phyloP scores from a whole-genome alignment of 2,888 invertebrate species.

The Apamea monoglypha region DNA sequence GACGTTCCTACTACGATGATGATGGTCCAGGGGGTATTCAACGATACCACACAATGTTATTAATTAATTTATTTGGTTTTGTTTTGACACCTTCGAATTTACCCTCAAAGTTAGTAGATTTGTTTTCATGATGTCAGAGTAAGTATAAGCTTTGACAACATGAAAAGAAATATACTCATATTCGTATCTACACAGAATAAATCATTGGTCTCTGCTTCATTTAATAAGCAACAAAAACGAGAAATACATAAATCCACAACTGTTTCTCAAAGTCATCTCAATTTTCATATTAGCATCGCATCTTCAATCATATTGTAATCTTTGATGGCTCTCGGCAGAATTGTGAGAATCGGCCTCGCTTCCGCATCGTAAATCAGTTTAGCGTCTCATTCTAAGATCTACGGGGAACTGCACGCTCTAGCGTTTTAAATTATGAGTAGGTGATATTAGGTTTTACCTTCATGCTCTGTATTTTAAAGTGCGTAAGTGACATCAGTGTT shows the following conservation, averaged over 20 bases:
- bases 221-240: not conserved
- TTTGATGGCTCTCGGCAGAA: constrained; percentile 62
- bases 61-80: not conserved
- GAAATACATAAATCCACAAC: not conserved
- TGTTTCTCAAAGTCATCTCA: constrained; percentile 15
- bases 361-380: constrained; percentile 83
- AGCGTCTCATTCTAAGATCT: constrained; percentile 76
- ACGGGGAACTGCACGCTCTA: constrained; percentile 67
- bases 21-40: no score
- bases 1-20: no score
- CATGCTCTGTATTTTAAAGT: constrained; percentile 13
- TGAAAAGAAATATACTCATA: not conserved
- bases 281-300: constrained; percentile 36
- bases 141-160: no score
- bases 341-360: constrained; percentile 72
- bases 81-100: not conserved
- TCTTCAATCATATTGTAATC: constrained; percentile 53
- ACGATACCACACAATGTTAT: not conserved
- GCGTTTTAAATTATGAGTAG: constrained; percentile 39
- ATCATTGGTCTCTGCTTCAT: not conserved
- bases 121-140: no score
- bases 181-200: not conserved
- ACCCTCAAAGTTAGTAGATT: not conserved
- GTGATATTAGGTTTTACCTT: constrained; percentile 13
- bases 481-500: not conserved